Evolutionary conservation across 2,113 vertebrate genomes (phyloP), one percentile per base, ranked within the genome.

Genomic region (Myotis lucifugus): DNA sequence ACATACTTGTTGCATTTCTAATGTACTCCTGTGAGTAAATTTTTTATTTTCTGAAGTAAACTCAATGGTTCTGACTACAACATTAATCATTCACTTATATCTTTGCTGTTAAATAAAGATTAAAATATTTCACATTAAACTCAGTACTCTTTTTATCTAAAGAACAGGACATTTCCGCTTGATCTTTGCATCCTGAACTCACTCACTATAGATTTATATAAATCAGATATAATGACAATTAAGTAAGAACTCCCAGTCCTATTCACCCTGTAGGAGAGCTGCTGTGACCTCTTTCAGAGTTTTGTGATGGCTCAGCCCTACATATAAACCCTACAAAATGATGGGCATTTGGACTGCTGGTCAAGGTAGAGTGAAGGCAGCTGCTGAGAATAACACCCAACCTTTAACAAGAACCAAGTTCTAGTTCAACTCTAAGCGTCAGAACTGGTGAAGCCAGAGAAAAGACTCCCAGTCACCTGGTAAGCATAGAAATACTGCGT

Each of bases 281-380:
- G 73, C 70, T 84, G 98, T 99, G 99, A 99, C 99, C 99, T 99
- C 99, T 98, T 96, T 96, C 96, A 86, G 98, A 95, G 96, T 92
- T 98, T 98, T 98, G 98, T 98, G 98, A 98, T 98, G 98, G 98
- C 98, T 98, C 98, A 98, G 93, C 32, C 96, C 95, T 37, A 74
- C 93, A 77, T 59, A 69, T 93, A 97, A 98, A 98, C 96, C 97
- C 97, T 99, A 99, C 99, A 99, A 99, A 99, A 99, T 81, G 95
- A 97, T 82, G 92, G 84, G 91, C 94, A 42, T 42, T 42, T 42
- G 42, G 42, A 42, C 42, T 42, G 42, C 42, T 42, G 42, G 42
- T 42, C 42, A 42, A 42, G 42, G 42, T 42, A 42, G 42, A 42
- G 42, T 42, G 42, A 42, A 42, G 42, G 42, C 42, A 42, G 42